Evolutionary conservation across 2,113 vertebrate species (phyloP).

Genomic region (Microcebus jonahi): DNA sequence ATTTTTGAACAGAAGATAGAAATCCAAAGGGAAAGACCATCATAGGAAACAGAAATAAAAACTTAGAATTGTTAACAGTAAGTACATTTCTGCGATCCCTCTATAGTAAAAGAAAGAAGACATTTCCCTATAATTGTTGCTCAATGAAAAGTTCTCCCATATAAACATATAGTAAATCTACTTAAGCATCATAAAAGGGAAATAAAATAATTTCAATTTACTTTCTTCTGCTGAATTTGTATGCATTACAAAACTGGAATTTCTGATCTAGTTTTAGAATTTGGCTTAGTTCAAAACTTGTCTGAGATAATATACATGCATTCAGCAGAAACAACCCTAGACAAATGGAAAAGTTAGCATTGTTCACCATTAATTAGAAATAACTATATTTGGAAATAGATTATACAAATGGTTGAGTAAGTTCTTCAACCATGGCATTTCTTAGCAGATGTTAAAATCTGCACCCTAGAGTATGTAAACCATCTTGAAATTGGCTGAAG

Average conservation of each 20-base stretch:
- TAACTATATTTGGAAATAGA: conserved; percentile 21
- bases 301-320: background rate
- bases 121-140: background rate
- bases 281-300: conserved; percentile 6
- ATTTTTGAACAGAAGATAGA: conserved; percentile 57
- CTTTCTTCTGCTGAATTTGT: conserved; percentile 7
- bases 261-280: background rate
- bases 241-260: background rate
- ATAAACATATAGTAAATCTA: background rate
- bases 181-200: background rate
- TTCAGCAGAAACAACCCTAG: background rate
- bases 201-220: background rate
- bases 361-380: conserved; percentile 13
- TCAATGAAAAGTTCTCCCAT: background rate
- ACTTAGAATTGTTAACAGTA: conserved; percentile 74
- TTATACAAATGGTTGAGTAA: background rate
- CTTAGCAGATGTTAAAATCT: background rate
- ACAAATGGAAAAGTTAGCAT: background rate
- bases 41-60: conserved; percentile 69
- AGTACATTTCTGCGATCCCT: conserved; percentile 54
- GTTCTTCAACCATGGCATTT: background rate
- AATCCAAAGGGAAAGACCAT: conserved; percentile 55
- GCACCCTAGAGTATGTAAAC: background rate
- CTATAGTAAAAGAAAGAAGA: background rate
- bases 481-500: background rate